phyloP scores from a whole-genome alignment of 2,888 invertebrate genomes.

The Sinopyrophorus schimmeli region DNA sequence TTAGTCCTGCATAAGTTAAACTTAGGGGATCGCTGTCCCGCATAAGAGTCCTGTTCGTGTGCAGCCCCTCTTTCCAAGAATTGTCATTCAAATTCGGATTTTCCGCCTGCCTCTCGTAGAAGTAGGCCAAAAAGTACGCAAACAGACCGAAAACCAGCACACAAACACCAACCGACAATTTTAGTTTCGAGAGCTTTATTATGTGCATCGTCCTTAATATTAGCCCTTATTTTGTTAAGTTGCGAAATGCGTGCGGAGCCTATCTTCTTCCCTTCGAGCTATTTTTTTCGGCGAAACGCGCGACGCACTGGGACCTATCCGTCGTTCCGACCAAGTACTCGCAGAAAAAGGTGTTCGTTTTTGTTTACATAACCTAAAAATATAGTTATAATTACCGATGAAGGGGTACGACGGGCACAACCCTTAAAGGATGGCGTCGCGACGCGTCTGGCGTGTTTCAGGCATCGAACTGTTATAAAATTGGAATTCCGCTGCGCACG shows the following conservation, averaged over 20 bases:
- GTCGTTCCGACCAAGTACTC: too few relatives aligned
- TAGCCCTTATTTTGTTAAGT: too few relatives aligned
- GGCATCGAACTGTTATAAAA: constrained; percentile 25
- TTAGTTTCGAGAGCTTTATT: constrained; percentile 14
- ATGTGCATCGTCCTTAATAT: constrained; percentile 14
- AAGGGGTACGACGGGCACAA: constrained; percentile 10
- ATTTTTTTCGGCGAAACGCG: too few relatives aligned
- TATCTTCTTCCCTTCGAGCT: too few relatives aligned
- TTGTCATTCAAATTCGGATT: constrained; percentile 25
- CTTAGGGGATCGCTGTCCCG: constrained; percentile 24
- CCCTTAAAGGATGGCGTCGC: constrained; percentile 27
- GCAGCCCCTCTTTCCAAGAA: constrained; percentile 26
- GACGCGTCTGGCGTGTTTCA: constrained; percentile 22
- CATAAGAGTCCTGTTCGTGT: constrained; percentile 26
- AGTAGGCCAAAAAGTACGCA: constrained; percentile 16
- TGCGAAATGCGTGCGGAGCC: too few relatives aligned
- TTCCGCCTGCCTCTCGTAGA: constrained; percentile 13
- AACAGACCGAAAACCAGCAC: constrained; percentile 15
- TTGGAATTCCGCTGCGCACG: constrained; percentile 18
- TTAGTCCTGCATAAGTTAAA: constrained; percentile 24
- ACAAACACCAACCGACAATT: constrained; percentile 19
- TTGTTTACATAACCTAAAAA: constrained; percentile 24
- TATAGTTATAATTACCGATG: constrained; percentile 14
- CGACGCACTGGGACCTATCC: too few relatives aligned
- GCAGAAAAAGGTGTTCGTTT: background rate